Conservation (phyloP, 2,797 vertebrate species). For the Cichlasoma orientale region DNA sequence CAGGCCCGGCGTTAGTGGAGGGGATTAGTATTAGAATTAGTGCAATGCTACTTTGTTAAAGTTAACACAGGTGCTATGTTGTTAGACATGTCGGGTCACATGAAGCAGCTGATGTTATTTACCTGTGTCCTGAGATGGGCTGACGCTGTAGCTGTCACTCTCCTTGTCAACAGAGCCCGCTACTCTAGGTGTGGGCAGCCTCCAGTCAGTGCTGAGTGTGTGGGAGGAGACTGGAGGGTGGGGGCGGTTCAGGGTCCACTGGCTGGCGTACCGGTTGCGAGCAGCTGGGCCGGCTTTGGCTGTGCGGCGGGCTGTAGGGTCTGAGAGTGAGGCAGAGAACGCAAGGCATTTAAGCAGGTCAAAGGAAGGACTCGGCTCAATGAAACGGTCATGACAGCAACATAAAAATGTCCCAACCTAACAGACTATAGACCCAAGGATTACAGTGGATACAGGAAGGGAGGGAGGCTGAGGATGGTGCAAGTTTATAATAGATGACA, state of each 20-base stretch:
- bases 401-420: not conserved
- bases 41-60: slow-evolving; percentile 8
- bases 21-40: slow-evolving; percentile 42
- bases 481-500: too few relatives aligned
- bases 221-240: slow-evolving; percentile 95
- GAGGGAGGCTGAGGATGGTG: too few relatives aligned
- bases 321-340: slow-evolving; percentile 64
- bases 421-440: accelerated
- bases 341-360: not conserved
- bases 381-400: not conserved
- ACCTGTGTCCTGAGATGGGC: slow-evolving; percentile 98
- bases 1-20: slow-evolving; percentile 38
- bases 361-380: not conserved
- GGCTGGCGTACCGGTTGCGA: slow-evolving; percentile 95
- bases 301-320: slow-evolving; percentile 93
- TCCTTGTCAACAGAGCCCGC: slow-evolving; percentile 96
- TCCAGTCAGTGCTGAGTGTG: slow-evolving; percentile 97
- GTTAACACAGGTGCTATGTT: not conserved
- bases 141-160: slow-evolving; percentile 98
- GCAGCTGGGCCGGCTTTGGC: slow-evolving; percentile 92
- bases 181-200: slow-evolving; percentile 92
- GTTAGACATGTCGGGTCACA: slow-evolving; percentile 9
- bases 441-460: not conserved
- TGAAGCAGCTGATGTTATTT: not conserved
- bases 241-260: slow-evolving; percentile 97